These are phyloP conservation scores for Noctuana brunneofusca DNA, from an alignment of 2,888 invertebrate species.

Conservation along the genomic window DNA sequence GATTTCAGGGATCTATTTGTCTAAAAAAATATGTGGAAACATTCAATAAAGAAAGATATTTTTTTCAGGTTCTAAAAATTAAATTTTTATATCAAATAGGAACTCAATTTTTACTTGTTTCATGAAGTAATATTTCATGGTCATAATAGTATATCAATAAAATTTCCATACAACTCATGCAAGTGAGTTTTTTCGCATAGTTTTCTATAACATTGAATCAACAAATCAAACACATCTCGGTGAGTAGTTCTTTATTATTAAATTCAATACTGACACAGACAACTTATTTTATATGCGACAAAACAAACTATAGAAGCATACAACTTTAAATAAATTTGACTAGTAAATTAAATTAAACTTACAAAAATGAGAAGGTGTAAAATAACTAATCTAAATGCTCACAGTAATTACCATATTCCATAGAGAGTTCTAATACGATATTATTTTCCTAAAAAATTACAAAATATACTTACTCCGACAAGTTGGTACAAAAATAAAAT, in stretches of 20 bases:
- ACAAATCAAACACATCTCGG: neutral
- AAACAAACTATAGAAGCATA: slow-evolving; percentile 10
- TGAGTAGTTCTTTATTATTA: slow-evolving; percentile 40
- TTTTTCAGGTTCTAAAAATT: neutral
- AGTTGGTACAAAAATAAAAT: slow-evolving; percentile 25
- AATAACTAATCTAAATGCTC: slow-evolving; percentile 17
- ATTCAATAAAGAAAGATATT: neutral
- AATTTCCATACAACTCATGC: too few species aligned
- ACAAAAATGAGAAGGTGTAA: slow-evolving; percentile 18
- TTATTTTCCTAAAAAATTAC: neutral
- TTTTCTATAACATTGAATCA: too few species aligned
- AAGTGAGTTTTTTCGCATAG: too few species aligned
- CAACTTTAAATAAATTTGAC: slow-evolving; percentile 24
- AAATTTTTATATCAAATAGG: neutral
- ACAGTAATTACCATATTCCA: slow-evolving; percentile 5
- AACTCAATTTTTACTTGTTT: too few species aligned
- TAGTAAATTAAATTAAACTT: slow-evolving; percentile 28
- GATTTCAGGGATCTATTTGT: slow-evolving; percentile 18
- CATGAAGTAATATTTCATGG: too few species aligned
- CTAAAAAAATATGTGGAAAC: slow-evolving; percentile 6
- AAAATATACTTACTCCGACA: neutral
- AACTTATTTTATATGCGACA: neutral
- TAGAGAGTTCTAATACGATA: slow-evolving; percentile 5
- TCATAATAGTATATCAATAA: too few species aligned
- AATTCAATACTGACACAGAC: slow-evolving; percentile 46